Conservation (phyloP, 2,888 invertebrate species). For the Apotomis betuletana region DNA sequence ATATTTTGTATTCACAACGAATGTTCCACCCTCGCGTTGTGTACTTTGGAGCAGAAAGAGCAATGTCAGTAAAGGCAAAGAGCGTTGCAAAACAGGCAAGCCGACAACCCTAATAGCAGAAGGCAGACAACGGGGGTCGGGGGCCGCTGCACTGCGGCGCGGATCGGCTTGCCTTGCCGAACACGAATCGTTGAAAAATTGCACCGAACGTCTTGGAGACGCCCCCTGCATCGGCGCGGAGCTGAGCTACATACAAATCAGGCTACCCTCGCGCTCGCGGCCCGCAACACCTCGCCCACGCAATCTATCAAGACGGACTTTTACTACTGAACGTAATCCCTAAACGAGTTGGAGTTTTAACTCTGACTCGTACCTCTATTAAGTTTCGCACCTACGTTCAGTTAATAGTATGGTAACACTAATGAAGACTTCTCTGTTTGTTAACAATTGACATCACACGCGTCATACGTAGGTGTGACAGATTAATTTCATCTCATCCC, state of each 20-base stretch:
- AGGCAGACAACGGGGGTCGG: conserved; percentile 45
- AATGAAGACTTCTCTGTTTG: conserved; percentile 4
- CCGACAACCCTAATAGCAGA: conserved; percentile 34
- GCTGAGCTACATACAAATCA: conserved; percentile 78
- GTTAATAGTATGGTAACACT: conserved; percentile 2
- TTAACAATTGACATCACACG: conserved; percentile 18
- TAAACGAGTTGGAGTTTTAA: conserved; percentile 20
- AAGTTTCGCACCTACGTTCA: neutral
- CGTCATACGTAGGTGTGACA: conserved; percentile 13
- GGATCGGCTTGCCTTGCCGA: conserved; percentile 67
- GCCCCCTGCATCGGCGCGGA: conserved; percentile 65
- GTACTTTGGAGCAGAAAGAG: conserved; percentile 5
- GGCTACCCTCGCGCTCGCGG: conserved; percentile 53
- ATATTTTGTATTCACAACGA: conserved; percentile 19
- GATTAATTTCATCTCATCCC: conserved; percentile 22
- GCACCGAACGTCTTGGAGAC: conserved; percentile 75
- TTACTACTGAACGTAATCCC: conserved; percentile 25
- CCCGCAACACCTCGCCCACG: conserved; percentile 45
- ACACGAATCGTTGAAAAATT: conserved; percentile 81
- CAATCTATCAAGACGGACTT: conserved; percentile 28
- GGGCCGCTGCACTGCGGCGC: conserved; percentile 60
- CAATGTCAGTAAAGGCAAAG: conserved; percentile 8
- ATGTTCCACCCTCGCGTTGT: conserved; percentile 6
- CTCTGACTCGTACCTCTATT: neutral
- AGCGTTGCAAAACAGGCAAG: conserved; percentile 22